Evolutionary conservation across 2,888 invertebrate genomes (phyloP).

Genomic region (Octonoba sinensis): DNA sequence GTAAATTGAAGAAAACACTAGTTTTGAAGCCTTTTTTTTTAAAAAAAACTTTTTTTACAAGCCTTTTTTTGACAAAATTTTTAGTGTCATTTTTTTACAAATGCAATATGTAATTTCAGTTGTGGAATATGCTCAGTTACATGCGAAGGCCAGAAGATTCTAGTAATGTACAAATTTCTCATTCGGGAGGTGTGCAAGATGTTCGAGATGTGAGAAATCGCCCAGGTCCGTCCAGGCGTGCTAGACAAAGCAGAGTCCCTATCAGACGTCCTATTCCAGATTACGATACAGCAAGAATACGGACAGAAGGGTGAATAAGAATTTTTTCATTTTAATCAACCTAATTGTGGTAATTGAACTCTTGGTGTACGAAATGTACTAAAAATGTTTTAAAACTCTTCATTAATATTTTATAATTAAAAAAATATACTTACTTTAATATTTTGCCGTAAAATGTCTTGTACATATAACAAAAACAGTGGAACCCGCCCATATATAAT

Average conservation of each 20-base stretch:
- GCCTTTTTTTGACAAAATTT: no score
- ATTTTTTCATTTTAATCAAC: not conserved
- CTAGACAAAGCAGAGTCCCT: constrained; percentile 31
- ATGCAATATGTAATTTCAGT: constrained; percentile 6
- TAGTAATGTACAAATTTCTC: not conserved
- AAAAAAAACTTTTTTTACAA: no score
- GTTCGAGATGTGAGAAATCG: constrained; percentile 31
- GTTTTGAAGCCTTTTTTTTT: no score
- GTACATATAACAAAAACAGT: no score
- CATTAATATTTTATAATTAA: not conserved
- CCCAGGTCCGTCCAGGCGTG: constrained; percentile 52
- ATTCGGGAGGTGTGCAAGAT: constrained; percentile 3
- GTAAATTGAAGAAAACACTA: no score
- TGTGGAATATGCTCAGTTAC: constrained; percentile 42
- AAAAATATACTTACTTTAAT: no score
- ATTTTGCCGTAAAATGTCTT: no score
- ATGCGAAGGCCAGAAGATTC: constrained; percentile 30
- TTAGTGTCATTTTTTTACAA: not conserved
- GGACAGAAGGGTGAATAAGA: constrained; percentile 48
- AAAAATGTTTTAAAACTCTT: not conserved
- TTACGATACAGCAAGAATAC: not conserved
- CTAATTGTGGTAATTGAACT: not conserved
- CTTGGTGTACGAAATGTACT: not conserved
- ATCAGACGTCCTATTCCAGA: constrained; percentile 28
- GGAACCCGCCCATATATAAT: no score